phyloP scores from a whole-genome alignment of 2,797 vertebrate species.

The Tangara arthus region DNA sequence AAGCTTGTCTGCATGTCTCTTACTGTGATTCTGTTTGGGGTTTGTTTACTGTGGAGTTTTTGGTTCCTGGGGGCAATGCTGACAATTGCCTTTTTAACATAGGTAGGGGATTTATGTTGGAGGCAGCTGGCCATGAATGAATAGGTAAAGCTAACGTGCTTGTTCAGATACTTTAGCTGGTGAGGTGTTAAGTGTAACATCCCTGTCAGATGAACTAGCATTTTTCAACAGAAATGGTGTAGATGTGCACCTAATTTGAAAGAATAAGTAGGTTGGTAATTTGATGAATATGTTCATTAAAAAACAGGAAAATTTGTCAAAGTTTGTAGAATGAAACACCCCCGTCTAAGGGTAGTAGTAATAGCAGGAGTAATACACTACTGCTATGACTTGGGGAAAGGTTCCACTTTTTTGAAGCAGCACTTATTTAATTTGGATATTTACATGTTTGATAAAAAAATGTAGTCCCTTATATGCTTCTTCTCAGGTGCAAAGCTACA shows the following conservation, averaged over 20 bases:
- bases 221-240: not conserved
- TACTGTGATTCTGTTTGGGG: not conserved
- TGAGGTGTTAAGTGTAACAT: not conserved
- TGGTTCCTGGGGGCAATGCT: not conserved
- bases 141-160: not conserved
- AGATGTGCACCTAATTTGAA: not conserved
- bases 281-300: not conserved
- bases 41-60: not conserved
- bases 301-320: not conserved
- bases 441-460: not conserved
- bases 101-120: not conserved
- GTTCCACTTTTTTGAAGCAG: not conserved
- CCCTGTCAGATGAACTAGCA: not conserved
- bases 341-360: not conserved
- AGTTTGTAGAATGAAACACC: not conserved
- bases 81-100: not conserved
- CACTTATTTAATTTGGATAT: not conserved
- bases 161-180: not conserved
- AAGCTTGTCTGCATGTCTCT: not conserved
- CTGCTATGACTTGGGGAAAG: not conserved
- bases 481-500: not conserved
- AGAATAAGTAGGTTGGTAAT: not conserved
- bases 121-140: not conserved
- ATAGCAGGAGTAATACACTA: not conserved
- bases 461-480: not conserved